Conservation (phyloP, 2,113 vertebrate genomes). For the Eulemur macaco region DNA sequence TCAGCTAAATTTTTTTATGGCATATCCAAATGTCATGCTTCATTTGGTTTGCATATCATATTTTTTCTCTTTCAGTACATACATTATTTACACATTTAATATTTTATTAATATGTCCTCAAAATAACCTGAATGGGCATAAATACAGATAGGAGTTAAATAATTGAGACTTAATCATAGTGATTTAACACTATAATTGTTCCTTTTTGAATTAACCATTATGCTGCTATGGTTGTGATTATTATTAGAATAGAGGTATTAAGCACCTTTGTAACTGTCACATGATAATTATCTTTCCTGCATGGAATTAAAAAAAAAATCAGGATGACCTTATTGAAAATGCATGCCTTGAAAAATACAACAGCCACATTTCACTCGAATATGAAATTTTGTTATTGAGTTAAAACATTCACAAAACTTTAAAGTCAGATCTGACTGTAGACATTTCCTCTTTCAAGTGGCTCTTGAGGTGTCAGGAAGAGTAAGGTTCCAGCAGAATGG, state of each 20-base stretch:
- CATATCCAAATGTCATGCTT: not conserved
- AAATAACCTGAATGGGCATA: slow-evolving; percentile 33
- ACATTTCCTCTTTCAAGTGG: not conserved
- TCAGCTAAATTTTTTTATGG: not conserved
- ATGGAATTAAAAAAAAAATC: not conserved
- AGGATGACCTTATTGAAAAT: not conserved
- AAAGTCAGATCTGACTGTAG: not conserved
- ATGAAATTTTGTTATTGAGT: not conserved
- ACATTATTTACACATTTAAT: slow-evolving; percentile 15
- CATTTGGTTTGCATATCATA: slow-evolving; percentile 22
- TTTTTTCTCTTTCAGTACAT: not conserved
- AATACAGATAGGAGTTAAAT: not conserved
- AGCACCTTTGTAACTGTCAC: not conserved
- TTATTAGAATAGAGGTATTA: not conserved
- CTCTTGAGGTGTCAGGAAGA: not conserved
- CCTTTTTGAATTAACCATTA: not conserved
- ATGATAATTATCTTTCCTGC: not conserved
- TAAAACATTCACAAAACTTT: not conserved
- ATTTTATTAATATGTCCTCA: slow-evolving; percentile 42
- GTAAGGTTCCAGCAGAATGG: not conserved
- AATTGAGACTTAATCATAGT: not conserved
- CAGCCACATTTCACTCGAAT: not conserved
- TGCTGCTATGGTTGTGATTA: not conserved
- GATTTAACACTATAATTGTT: not conserved
- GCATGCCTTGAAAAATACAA: slow-evolving; percentile 29